Base-by-base conservation (phyloP, 2,888 invertebrate species). In the Trachelus troglodyta region DNA sequence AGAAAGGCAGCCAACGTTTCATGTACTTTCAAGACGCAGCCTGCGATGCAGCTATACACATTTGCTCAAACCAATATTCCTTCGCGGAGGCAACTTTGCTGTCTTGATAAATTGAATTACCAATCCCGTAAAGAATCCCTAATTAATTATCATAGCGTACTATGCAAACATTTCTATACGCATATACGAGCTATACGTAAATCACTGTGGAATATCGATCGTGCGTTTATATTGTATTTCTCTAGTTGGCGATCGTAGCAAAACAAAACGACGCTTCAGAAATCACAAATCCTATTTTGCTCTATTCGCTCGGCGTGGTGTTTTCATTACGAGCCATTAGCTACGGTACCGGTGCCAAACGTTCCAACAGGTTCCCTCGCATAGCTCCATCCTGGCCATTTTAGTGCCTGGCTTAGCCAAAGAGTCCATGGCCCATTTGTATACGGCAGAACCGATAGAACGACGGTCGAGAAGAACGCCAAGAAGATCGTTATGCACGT, bases 281-380 rank as follows among this genome's bases (percentile, higher is more conserved):
- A 71, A 30, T 71, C 71, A 34, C 33, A 71, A 23, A 56, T 56
- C 56, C 56, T 56, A 23, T 2, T 56, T 56, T 23, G 56, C 56
- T 56, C 56, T 56, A 23, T 56, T 56, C 56, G 23, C 56, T 56
- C 23, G 56, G 56, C 56, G 56, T 35, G 56, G 9, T 56, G 56
- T 83, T 81, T 83, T 81, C 81, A 82, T 82, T 82, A 83, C 83
- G 80, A 83, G 79, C 83, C 83, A 83, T 83, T 83, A 83, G 83
- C 83, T 83, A 80, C 80, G 69, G 79, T 79, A 78, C 79, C 81
- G 80, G 73, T 83, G 83, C 83, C 83, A 83, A 83, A 80, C 80
- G 83, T 78, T 83, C 83, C 81, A 83, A 56, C 83, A 83, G 83
- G 83, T 83, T 85, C 81, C 79, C 80, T 80, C 78, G 74, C 74